Evolutionary conservation across 2,888 invertebrate genomes (phyloP), one percentile per base, ranked within the genome.

Genomic region (Melikaiella ostensackeni): DNA sequence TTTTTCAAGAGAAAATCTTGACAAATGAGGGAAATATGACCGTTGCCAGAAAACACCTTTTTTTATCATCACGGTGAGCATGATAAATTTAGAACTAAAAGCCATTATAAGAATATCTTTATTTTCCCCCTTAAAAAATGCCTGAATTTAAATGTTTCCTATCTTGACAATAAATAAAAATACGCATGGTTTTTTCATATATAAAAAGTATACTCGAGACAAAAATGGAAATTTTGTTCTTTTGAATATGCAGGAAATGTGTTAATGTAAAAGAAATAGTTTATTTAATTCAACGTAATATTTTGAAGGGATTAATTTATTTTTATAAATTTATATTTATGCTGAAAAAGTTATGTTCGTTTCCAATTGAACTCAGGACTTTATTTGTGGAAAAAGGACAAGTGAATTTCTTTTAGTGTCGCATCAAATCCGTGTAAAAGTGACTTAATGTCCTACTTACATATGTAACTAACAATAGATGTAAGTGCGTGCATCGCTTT

Each of bases 361-460:
- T 55, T 21, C 9, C 55, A 21, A 19, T 55, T 55, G 55, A 55
- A 55, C 2, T 11, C 9, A 21, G 3, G 55, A 55, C 21, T 11
- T 21, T 24, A 42, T 70, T 50, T 70, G 46, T 70, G 70, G 70
- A 70, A 70, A 70, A 70, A 70, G 70, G 50, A 33, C 33, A 70
- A 27, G 30, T 70, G 33, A 19, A 70, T 70, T 50, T 70, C 30
- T 50, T 70, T 27, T 9, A 30, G 50, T 46, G 30, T 55, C 30
- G n/a, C 50, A 50, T 70, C 30, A 70, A 70, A 55, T 70, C 30
- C 50, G 70, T 50, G 70, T 70, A 70, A 70, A 70, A 70, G 21
- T 50, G 70, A 70, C 50, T 70, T 70, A 70, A 50, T 70, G 70
- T 55, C 70, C 70, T 70, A 70, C 50, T 70, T 70, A 70, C 30